phyloP scores from a whole-genome alignment of 2,113 vertebrate genomes.

The Falcunculus frontatus region DNA sequence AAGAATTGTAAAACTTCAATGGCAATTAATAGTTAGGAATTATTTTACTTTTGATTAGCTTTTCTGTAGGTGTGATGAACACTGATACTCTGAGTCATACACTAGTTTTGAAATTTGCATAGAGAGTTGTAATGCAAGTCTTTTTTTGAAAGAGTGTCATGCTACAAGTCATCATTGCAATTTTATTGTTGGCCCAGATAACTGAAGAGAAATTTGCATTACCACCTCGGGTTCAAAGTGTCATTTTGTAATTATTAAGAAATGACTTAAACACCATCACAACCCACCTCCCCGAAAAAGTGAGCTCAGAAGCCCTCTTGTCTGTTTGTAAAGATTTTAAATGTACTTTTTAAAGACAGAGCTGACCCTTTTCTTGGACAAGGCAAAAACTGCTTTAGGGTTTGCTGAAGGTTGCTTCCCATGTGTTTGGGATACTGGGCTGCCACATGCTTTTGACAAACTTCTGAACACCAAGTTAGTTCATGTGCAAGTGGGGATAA shows the following conservation, averaged over 20 bases:
- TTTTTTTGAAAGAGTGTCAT: background rate
- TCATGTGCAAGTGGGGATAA: background rate
- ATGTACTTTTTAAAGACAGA: background rate
- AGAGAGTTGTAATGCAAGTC: background rate
- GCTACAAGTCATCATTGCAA: background rate
- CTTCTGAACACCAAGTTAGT: background rate
- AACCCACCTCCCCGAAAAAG: accelerated
- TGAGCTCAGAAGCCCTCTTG: background rate
- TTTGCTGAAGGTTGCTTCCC: background rate
- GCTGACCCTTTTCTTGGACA: background rate
- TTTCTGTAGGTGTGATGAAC: background rate
- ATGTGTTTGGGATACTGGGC: background rate
- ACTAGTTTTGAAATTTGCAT: background rate
- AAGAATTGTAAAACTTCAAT: background rate
- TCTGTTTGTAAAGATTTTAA: background rate
- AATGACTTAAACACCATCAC: background rate
- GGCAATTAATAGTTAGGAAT: background rate
- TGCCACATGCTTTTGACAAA: background rate
- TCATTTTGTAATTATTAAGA: background rate
- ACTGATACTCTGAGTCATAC: background rate
- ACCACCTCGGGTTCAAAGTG: background rate
- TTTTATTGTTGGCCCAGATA: background rate
- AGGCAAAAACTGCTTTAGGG: background rate
- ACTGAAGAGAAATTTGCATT: background rate
- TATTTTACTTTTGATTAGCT: background rate